These are phyloP conservation scores for Drosophila peninsularis DNA, from an alignment of 2,888 invertebrate genomes.

Conservation along the genomic window DNA sequence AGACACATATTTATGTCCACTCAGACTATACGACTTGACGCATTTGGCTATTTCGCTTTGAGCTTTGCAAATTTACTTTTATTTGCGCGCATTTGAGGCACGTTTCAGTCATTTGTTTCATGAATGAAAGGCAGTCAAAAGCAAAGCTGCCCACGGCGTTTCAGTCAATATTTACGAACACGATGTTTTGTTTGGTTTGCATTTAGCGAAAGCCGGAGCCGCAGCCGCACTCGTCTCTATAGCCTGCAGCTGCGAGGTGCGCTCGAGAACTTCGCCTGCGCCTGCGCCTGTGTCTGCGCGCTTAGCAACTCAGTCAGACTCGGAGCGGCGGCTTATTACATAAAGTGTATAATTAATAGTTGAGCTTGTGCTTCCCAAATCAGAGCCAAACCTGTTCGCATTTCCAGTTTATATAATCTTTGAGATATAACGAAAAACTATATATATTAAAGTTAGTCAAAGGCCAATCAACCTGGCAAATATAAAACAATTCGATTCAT, in stretches of 20 bases:
- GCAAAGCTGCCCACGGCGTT: slow-evolving; percentile 26
- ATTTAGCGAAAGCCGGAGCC: slow-evolving; percentile 54
- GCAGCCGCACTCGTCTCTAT: no score
- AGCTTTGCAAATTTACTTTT: slow-evolving; percentile 3
- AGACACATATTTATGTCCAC: slow-evolving; percentile 6
- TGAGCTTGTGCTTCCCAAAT: slow-evolving; percentile 30
- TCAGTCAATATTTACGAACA: slow-evolving; percentile 59
- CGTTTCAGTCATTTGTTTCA: slow-evolving; percentile 70
- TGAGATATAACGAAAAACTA: slow-evolving; percentile 54
- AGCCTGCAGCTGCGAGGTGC: slow-evolving; percentile 47
- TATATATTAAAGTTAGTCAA: slow-evolving; percentile 31
- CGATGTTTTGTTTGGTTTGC: slow-evolving; percentile 57
- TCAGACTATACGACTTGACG: slow-evolving; percentile 1
- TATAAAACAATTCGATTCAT: slow-evolving; percentile 27
- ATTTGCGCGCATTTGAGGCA: slow-evolving; percentile 46
- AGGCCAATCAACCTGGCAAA: slow-evolving; percentile 69
- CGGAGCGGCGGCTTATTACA: slow-evolving; percentile 33
- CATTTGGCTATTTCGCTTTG: neutral
- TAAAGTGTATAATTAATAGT: slow-evolving; percentile 66
- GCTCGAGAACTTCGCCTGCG: slow-evolving; percentile 45
- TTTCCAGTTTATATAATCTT: slow-evolving; percentile 63
- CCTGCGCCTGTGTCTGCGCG: no score
- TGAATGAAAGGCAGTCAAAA: slow-evolving; percentile 59
- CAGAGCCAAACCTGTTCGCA: slow-evolving; percentile 60
- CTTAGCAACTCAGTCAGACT: slow-evolving; percentile 11